Evolutionary conservation across 2,888 invertebrate genomes (phyloP), one percentile per base, ranked within the genome.

Genomic region (Emesis russula): DNA sequence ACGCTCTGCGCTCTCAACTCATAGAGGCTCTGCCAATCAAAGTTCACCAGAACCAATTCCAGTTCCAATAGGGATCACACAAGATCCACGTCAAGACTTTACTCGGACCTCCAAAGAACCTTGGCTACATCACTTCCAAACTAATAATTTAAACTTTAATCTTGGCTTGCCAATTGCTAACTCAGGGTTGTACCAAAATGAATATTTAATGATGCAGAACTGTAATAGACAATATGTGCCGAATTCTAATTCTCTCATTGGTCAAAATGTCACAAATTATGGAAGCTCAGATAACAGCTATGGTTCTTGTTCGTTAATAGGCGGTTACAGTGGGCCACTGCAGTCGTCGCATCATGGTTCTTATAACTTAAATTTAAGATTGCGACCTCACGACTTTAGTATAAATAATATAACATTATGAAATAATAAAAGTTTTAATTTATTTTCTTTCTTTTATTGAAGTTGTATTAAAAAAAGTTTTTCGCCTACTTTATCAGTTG

Each of bases 1-100:
- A 97, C 98, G 99, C 81, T 98, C 98, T 15, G 99, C 99, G 15
- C 96, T 99, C 18, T 98, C 98, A 2, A 96, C 97, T 33, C 98
- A 98, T 88, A 97, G 98, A 77, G 97, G 97, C 11, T 96, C 97
- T n/a, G 99, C 99, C 71, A 96, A 97, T 73, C 99, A 98, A 85
- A 98, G 97, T 89, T 97, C 98, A 1, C 98, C 98, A 3, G 98
- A 98, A 81, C 98, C 98, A 0, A 96, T 98, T n/a, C 96, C 98
- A 0, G 98, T 98, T 0, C 98, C 98, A 0, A 98, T 98, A 18
- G 98, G 98, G 15, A 97, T 98, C 1, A 97, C 98, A 2, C 97
- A 97, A 86, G 66, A 98, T 79, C 96, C 97, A 0, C 95, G 98
- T 76, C 97, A 98, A 83, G 98, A 98, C 36, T 97, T 95, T 82